Conservation (phyloP, 2,797 vertebrate species). For the Fringilla coelebs region DNA sequence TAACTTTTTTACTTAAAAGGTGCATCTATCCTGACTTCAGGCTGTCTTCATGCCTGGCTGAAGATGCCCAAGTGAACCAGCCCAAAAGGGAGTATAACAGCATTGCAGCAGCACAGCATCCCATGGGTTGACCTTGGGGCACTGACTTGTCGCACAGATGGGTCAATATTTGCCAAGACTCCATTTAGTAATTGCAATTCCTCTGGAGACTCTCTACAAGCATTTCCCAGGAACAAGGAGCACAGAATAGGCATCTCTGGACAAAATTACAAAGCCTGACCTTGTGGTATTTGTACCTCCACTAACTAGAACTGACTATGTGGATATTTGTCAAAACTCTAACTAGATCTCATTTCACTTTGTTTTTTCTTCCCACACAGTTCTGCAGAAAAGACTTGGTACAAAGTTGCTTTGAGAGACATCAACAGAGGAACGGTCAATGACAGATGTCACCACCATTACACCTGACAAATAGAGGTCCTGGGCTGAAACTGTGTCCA, state of each 20-base stretch:
- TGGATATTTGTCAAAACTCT: neutral
- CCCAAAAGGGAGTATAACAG: neutral
- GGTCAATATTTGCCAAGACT: neutral
- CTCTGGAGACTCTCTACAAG: neutral
- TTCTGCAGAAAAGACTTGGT: neutral
- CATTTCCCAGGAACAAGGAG: neutral
- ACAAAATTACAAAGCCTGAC: neutral
- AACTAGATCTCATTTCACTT: neutral
- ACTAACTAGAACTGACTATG: neutral
- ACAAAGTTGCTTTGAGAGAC: neutral
- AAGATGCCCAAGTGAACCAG: neutral
- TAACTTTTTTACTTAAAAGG: neutral
- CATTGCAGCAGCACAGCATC: neutral
- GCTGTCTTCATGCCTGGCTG: neutral
- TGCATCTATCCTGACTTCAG: neutral
- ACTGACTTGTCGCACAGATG: neutral
- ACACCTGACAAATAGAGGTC: neutral
- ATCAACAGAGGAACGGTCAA: neutral
- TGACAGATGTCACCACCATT: neutral
- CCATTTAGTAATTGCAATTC: neutral
- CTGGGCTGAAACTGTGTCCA: neutral
- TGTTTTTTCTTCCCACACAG: neutral
- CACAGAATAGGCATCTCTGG: neutral
- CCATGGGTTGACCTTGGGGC: neutral
- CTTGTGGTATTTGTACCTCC: neutral